These are phyloP conservation scores for Rhagologus leucostigma DNA, from an alignment of 2,113 vertebrate species.

Conservation along the genomic window DNA sequence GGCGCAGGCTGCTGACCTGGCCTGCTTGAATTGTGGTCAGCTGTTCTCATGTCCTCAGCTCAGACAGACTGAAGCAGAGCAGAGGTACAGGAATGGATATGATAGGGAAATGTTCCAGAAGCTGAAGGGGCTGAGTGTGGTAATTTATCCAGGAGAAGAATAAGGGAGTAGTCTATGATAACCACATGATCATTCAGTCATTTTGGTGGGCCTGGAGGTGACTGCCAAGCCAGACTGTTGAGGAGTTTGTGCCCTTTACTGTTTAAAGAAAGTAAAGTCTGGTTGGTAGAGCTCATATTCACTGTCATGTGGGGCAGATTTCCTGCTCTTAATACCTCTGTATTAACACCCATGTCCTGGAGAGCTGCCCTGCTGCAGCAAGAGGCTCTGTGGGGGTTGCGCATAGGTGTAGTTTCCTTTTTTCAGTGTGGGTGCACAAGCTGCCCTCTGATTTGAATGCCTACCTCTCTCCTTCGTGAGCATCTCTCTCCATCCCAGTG, in stretches of 20 bases:
- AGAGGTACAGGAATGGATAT: neutral
- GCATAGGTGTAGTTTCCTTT: neutral
- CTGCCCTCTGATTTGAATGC: neutral
- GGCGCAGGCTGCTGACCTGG: neutral
- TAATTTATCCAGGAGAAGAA: neutral
- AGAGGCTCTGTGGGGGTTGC: neutral
- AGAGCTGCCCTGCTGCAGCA: neutral
- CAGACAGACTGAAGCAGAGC: neutral
- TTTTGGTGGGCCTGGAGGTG: neutral
- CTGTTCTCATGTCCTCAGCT: neutral
- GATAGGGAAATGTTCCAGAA: neutral
- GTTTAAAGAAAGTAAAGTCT: neutral
- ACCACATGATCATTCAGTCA: neutral
- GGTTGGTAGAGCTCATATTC: neutral
- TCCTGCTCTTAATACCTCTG: neutral
- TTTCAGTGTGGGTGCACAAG: neutral
- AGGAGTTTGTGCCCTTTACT: neutral
- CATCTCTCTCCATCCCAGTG: neutral
- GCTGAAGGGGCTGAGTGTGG: neutral
- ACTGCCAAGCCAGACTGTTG: neutral
- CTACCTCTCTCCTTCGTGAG: neutral
- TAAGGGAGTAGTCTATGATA: neutral
- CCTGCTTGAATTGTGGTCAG: neutral
- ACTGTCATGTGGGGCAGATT: neutral
- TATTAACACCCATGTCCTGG: neutral